Conservation (phyloP, 2,113 vertebrate species). For the Speoplatyrhinus poulsoni region DNA sequence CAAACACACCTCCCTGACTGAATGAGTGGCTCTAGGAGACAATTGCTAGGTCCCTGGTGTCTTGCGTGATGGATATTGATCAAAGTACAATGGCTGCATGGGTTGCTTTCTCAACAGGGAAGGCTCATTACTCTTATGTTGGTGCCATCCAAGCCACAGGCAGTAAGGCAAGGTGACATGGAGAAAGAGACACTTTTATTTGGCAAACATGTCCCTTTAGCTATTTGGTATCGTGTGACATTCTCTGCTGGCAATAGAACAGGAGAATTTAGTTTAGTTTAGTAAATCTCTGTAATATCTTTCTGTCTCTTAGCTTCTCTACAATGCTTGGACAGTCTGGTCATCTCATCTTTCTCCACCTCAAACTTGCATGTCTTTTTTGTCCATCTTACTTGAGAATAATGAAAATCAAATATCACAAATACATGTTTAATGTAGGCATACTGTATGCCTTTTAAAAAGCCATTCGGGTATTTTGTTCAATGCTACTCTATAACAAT, state of each 20-base stretch:
- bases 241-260: too few relatives aligned
- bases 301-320: background rate
- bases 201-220: too few relatives aligned
- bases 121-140: constrained; percentile 28
- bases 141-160: constrained; percentile 14
- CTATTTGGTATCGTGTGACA: too few relatives aligned
- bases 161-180: background rate
- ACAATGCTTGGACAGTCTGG: background rate
- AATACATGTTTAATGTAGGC: too few relatives aligned
- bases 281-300: background rate
- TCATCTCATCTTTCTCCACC: too few relatives aligned
- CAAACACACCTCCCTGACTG: background rate
- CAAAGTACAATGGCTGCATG: constrained; percentile 15
- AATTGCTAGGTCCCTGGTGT: constrained; percentile 11
- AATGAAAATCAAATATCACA: too few relatives aligned
- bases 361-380: background rate
- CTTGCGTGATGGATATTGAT: constrained; percentile 39
- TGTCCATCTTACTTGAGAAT: too few relatives aligned
- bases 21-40: constrained; percentile 12
- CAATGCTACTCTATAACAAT: too few relatives aligned
- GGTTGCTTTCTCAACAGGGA: constrained; percentile 29
- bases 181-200: background rate
- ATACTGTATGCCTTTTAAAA: too few relatives aligned
- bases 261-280: background rate
- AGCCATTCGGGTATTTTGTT: too few relatives aligned